phyloP scores from a whole-genome alignment of 2,797 vertebrate genomes.

The Amphiprion clarkii region DNA sequence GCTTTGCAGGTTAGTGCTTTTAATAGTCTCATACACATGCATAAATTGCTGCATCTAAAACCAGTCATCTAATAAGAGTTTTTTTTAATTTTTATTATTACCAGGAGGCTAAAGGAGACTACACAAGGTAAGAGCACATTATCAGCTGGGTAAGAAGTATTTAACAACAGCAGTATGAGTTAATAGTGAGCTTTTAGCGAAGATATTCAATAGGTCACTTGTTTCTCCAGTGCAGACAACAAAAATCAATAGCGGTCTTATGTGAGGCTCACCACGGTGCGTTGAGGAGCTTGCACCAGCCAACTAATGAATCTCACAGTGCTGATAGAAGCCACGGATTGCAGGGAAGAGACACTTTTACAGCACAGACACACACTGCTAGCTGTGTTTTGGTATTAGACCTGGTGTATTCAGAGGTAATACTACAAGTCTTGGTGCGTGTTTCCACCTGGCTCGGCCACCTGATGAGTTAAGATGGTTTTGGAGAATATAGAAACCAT shows the following conservation, averaged over 20 bases:
- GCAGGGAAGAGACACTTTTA: conserved; percentile 34
- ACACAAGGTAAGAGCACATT: conserved; percentile 81
- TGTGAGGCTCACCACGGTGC: conserved; percentile 61
- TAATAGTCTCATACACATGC: conserved; percentile 17
- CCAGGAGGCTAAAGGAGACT: conserved; percentile 98
- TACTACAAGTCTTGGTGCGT: conserved; percentile 36
- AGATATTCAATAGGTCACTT: conserved; percentile 72
- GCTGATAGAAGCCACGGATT: conserved; percentile 55
- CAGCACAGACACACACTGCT: conserved; percentile 22
- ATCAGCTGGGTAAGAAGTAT: conserved; percentile 55
- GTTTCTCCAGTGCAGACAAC: conserved; percentile 62
- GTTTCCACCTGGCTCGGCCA: conserved; percentile 40
- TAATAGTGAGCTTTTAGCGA: conserved; percentile 62
- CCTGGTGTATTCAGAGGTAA: conserved; percentile 20
- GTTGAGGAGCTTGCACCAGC: conserved; percentile 66
- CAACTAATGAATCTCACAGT: conserved; percentile 76
- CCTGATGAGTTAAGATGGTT: conserved; percentile 13
- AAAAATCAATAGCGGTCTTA: conserved; percentile 75
- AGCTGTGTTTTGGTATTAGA: conserved; percentile 20
- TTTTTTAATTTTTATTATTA: conserved; percentile 55
- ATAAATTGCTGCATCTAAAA: conserved; percentile 34
- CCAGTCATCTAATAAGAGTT: conserved; percentile 35
- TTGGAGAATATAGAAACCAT: not conserved
- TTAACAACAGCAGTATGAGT: conserved; percentile 66
- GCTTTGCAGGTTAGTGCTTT: conserved; percentile 91